Percentiles rank a stretch among this genome's conserved stretches.
phyloP scores from a whole-genome alignment of 2,797 vertebrate species.

The Poeciliopsis infans region DNA sequence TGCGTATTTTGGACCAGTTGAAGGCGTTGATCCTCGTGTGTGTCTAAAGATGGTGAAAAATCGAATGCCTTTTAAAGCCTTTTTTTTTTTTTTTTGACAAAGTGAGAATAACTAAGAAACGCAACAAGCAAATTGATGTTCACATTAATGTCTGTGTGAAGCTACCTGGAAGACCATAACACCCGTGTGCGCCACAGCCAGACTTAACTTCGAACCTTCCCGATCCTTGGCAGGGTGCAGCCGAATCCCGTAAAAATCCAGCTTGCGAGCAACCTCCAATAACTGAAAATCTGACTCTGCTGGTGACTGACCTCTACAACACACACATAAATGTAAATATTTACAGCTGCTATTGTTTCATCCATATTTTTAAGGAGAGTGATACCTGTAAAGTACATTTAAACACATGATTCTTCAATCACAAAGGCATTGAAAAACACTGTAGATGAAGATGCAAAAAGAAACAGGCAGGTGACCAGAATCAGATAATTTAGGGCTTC shows the following conservation, averaged over 20 bases:
- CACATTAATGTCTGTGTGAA: not conserved
- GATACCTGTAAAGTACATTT: not conserved
- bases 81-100: not conserved
- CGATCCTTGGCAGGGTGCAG: slow-evolving; percentile 96
- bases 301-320: slow-evolving; percentile 91
- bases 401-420: not conserved
- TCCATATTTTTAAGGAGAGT: not conserved
- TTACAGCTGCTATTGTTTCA: not conserved
- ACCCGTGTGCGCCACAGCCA: slow-evolving; percentile 93
- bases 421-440: not conserved
- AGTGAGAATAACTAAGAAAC: too few species aligned
- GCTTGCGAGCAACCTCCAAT: slow-evolving; percentile 90
- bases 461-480: not conserved
- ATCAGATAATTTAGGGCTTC: not conserved
- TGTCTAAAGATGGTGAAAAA: slow-evolving; percentile 76
- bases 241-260: slow-evolving; percentile 96
- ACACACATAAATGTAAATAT: slow-evolving; percentile 1
- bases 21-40: slow-evolving; percentile 97
- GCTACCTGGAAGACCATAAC: slow-evolving; percentile 96
- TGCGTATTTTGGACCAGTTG: slow-evolving; percentile 98
- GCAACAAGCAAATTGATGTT: not conserved
- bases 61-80: too few species aligned
- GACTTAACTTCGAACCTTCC: slow-evolving; percentile 91
- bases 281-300: slow-evolving; percentile 97
- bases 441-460: not conserved